Evolutionary conservation across 1,140 invertebrate genomes (phyloP).

Genomic region (Pinna nobilis): DNA sequence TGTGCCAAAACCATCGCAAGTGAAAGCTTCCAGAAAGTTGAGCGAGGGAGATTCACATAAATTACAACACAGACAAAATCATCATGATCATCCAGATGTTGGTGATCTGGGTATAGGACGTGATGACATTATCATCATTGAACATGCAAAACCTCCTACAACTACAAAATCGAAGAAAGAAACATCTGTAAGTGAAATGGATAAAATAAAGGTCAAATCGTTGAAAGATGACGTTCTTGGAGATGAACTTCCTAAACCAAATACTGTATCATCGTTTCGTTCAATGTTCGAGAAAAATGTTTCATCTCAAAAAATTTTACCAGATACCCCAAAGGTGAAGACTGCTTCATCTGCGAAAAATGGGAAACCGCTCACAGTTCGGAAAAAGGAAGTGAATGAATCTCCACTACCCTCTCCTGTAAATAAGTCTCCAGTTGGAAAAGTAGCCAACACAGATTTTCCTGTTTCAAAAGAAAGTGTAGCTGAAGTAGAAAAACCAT

Average conservation of each 20-base stretch:
- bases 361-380: background rate
- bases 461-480: slow-evolving; percentile 27
- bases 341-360: background rate
- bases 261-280: slow-evolving; percentile 62
- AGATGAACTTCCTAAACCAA: slow-evolving; percentile 66
- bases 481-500: too few species aligned
- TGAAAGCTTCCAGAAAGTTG: slow-evolving; percentile 14
- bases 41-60: slow-evolving; percentile 10
- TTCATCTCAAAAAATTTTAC: slow-evolving; percentile 31
- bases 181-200: slow-evolving; percentile 11
- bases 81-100: slow-evolving; percentile 20
- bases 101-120: slow-evolving; percentile 54
- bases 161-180: slow-evolving; percentile 9
- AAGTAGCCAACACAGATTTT: slow-evolving; percentile 6
- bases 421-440: background rate
- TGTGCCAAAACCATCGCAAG: slow-evolving; percentile 13
- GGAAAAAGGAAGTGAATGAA: background rate
- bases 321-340: slow-evolving; percentile 35
- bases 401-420: background rate
- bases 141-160: slow-evolving; percentile 36
- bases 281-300: slow-evolving; percentile 61
- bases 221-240: slow-evolving; percentile 38
- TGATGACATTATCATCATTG: slow-evolving; percentile 67
- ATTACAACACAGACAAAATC: background rate
- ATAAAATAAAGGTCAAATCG: slow-evolving; percentile 18